Percentiles rank a stretch among this genome's conserved stretches.
These are phyloP conservation scores for Phylloscopus whistleri DNA, from an alignment of 2,113 vertebrate genomes.

Conservation along the genomic window DNA sequence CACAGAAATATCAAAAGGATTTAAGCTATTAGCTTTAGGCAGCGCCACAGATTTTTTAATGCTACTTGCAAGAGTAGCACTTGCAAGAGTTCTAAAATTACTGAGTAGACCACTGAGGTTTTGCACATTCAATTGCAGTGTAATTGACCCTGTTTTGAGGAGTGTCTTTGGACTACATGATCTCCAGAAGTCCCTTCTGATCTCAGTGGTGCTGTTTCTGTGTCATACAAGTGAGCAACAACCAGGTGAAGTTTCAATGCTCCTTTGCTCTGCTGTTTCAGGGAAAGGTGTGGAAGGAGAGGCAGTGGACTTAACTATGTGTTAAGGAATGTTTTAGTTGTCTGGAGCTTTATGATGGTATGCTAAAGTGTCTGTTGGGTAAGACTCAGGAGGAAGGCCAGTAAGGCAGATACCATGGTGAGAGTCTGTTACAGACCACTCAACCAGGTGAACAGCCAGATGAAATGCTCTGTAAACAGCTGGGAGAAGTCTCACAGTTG, in stretches of 20 bases:
- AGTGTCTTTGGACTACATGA: background rate
- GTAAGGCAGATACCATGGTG: background rate
- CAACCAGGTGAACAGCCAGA: background rate
- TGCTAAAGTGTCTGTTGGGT: background rate
- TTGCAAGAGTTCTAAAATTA: background rate
- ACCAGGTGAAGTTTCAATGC: background rate
- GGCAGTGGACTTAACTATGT: background rate
- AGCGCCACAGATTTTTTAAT: background rate
- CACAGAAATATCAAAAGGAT: background rate
- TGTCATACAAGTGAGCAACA: background rate
- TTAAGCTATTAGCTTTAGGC: background rate
- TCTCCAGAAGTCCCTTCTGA: background rate
- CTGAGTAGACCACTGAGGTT: background rate
- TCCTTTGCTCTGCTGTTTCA: background rate
- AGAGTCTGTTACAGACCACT: background rate
- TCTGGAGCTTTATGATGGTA: background rate
- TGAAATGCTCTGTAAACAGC: background rate
- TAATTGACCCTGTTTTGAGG: background rate
- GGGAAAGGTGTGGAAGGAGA: background rate
- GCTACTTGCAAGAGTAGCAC: too few relatives aligned
- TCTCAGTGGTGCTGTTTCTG: background rate
- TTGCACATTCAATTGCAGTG: background rate
- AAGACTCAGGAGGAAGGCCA: background rate
- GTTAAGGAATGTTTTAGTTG: background rate
- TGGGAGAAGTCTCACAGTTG: background rate